Base-by-base conservation (phyloP, 2,888 invertebrate species). In the Panzeria rudis region DNA sequence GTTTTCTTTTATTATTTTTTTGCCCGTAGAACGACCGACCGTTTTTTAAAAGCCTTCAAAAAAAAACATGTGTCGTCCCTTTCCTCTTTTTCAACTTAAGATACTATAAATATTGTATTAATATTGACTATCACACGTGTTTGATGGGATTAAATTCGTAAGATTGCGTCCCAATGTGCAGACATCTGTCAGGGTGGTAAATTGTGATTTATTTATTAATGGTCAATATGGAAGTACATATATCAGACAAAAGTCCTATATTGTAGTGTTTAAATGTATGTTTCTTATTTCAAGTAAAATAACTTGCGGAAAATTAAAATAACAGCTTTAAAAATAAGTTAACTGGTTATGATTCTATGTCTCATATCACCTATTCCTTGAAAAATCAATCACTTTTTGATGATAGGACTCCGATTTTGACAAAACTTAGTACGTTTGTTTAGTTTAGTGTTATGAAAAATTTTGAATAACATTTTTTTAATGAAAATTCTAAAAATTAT, bases 101-200 rank as follows among this genome's bases (percentile, higher is more conserved):
- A 5, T 41, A 2, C 20, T 9, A 78, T 78, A 78, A 78, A 78
- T 78, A 78, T 62, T 78, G 52, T 52, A 59, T 71, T 71, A 56
- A 64, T 73, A 81, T 81, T 77, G 80, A 72, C 54, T 79, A 23
- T 66, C 81, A 86, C 87, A 87, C 86, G 87, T 84, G 80, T 72
- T 76, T 86, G 68, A 83, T 78, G 68, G 59, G 76, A 77, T 86
- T 84, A 77, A 62, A 64, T 76, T 73, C n/a, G 50, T 68, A 50
- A 52, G 15, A 59, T 25, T 68, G 17, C 8, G 32, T 20, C 38
- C 11, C 29, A 17, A 17, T 59, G 11, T 66, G 71, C n/a, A 32
- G 72, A 72, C 81, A 85, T 85, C 82, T 85, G 78, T 62, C 75
- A 71, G 59, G 75, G 82, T 82, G 75, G 23, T 61, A 82, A 82